A percentile compares a stretch with the other conserved stretches of the same genome.
These are phyloP conservation scores for Falco berigora DNA, from an alignment of 2,797 vertebrate species.

Conservation along the genomic window DNA sequence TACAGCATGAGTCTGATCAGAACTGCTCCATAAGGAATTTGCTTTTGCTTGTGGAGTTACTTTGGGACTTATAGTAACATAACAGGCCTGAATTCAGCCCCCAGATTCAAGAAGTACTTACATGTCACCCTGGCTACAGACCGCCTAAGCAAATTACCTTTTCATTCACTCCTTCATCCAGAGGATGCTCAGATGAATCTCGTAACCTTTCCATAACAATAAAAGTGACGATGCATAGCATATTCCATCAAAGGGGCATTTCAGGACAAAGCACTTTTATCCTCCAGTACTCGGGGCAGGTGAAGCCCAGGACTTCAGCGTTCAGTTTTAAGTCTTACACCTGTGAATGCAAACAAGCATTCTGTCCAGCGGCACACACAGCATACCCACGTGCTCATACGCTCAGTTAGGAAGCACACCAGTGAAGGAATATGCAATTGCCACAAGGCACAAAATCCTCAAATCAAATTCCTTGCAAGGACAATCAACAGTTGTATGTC, in stretches of 20 bases:
- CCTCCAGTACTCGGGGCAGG: not conserved
- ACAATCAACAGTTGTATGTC: not conserved
- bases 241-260: not conserved
- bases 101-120: not conserved
- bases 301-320: not conserved
- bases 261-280: not conserved
- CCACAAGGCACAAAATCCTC: not conserved
- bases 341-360: rapidly evolving
- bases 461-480: not conserved
- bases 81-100: not conserved
- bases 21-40: not conserved
- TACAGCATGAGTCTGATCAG: not conserved
- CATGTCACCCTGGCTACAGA: not conserved
- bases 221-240: not conserved
- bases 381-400: rapidly evolving
- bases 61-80: not conserved
- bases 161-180: not conserved
- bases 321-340: not conserved
- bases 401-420: not conserved
- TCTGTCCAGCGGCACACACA: not conserved
- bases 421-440: not conserved
- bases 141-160: not conserved
- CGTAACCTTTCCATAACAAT: not conserved
- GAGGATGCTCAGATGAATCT: not conserved
- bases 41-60: not conserved